Evolutionary conservation across 2,797 vertebrate species (phyloP).

Genomic region (Lerista edwardsae): DNA sequence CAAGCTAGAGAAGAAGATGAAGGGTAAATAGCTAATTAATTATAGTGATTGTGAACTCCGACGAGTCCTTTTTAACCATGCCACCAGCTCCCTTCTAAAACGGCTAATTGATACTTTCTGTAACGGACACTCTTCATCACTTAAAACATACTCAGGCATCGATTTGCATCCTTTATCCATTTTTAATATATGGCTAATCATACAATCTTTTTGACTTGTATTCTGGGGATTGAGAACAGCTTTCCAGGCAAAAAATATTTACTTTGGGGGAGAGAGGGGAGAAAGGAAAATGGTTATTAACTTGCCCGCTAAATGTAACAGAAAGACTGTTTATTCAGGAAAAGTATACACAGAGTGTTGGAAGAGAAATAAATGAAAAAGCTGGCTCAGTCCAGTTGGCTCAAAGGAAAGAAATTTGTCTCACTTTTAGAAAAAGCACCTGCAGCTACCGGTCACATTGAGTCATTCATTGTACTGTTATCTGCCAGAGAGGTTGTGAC

Average conservation of each 20-base stretch:
- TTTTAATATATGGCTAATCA: neutral
- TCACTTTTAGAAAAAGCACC: slow-evolving; percentile 79
- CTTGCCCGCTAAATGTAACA: slow-evolving; percentile 54
- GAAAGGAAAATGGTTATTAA: slow-evolving; percentile 14
- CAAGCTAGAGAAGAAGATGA: neutral
- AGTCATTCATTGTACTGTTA: slow-evolving; percentile 72
- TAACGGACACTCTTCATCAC: neutral
- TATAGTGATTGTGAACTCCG: neutral
- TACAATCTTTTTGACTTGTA: neutral
- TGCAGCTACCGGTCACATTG: slow-evolving; percentile 69
- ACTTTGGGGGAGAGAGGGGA: accelerated
- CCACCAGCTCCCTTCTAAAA: neutral
- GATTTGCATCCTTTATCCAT: neutral
- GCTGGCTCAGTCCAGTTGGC: slow-evolving; percentile 62
- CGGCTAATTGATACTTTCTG: neutral
- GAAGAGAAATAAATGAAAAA: slow-evolving; percentile 72
- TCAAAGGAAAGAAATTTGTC: slow-evolving; percentile 77
- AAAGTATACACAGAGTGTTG: slow-evolving; percentile 64
- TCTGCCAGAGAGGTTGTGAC: slow-evolving; percentile 78
- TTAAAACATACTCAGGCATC: neutral
- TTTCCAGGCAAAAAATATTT: accelerated
- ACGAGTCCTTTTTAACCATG: neutral
- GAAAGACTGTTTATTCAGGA: slow-evolving; percentile 63
- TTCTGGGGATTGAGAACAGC: neutral
- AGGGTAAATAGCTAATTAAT: neutral